Evolutionary conservation across 92 coral and sea anemone genomes (phyloP).

Genomic region (Anthopleura xanthogrammica): DNA sequence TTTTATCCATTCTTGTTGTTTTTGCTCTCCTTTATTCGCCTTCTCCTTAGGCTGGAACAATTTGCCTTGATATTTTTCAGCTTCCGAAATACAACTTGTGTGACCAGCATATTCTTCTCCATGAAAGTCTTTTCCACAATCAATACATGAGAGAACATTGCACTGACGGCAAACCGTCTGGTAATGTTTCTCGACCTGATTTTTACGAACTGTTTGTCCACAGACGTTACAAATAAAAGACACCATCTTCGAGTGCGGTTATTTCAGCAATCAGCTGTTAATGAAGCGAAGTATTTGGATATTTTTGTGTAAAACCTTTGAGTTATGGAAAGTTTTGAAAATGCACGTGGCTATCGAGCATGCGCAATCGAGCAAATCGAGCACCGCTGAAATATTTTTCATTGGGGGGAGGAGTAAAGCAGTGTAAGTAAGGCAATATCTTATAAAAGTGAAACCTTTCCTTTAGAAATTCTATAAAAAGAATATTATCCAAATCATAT

Average conservation of each 20-base stretch:
- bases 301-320: background rate
- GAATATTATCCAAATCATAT: background rate
- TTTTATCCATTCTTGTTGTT: constrained; percentile 98
- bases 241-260: constrained; percentile 54
- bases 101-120: constrained; percentile 85
- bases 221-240: constrained; percentile 91
- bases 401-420: background rate
- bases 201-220: constrained; percentile 91
- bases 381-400: background rate
- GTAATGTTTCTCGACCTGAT: constrained; percentile 95
- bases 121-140: constrained; percentile 93
- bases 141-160: constrained; percentile 87
- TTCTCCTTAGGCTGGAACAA: constrained; percentile 89
- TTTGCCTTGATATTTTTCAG: constrained; percentile 98
- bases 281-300: background rate
- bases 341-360: constrained; percentile 28
- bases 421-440: background rate
- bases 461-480: background rate
- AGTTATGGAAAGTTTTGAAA: background rate
- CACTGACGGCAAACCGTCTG: constrained; percentile 80
- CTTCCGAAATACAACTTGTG: constrained; percentile 91
- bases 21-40: constrained; percentile 88
- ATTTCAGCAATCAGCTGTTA: background rate
- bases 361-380: background rate
- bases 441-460: background rate